These are phyloP conservation scores for Cryptocheilus praepositus DNA, from an alignment of 2,888 invertebrate species.

Conservation along the genomic window DNA sequence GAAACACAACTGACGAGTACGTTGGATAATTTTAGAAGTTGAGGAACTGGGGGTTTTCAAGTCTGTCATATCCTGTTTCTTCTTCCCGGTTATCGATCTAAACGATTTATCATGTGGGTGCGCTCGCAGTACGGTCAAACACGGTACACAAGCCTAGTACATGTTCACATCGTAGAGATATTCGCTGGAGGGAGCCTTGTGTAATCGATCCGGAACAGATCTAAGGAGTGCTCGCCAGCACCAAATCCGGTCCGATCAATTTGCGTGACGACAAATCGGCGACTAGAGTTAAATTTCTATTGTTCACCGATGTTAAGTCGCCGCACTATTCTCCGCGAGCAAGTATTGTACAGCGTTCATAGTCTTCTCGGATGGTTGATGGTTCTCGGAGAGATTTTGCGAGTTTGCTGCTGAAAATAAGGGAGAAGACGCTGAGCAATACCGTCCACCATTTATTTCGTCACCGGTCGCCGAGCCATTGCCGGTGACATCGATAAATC, in stretches of 20 bases:
- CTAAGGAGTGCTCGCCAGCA: background rate
- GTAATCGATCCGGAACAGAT: background rate
- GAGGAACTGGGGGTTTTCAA: conserved; percentile 37
- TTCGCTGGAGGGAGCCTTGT: background rate
- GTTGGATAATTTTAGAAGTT: conserved; percentile 2
- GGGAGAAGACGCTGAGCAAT: conserved; percentile 46
- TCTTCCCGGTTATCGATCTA: conserved; percentile 35
- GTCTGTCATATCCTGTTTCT: conserved; percentile 23
- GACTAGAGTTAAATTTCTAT: too few relatives aligned
- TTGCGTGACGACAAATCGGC: too few relatives aligned
- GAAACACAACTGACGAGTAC: conserved; percentile 10
- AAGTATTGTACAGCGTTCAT: too few relatives aligned
- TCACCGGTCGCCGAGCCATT: conserved; percentile 63
- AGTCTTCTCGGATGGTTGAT: too few relatives aligned
- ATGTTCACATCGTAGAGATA: conserved; percentile 2
- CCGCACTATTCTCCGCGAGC: too few relatives aligned
- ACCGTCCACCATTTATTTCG: conserved; percentile 64
- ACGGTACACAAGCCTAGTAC: background rate
- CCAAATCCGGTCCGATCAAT: too few relatives aligned
- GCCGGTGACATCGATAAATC: conserved; percentile 73
- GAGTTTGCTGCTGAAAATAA: background rate
- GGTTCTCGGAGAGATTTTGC: background rate
- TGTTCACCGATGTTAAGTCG: background rate
- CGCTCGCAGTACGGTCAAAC: background rate
- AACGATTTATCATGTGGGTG: conserved; percentile 26